Evolutionary conservation across 2,888 invertebrate species (phyloP), one percentile per base, ranked within the genome.

Genomic region (Dasysyrphus tricinctus): DNA sequence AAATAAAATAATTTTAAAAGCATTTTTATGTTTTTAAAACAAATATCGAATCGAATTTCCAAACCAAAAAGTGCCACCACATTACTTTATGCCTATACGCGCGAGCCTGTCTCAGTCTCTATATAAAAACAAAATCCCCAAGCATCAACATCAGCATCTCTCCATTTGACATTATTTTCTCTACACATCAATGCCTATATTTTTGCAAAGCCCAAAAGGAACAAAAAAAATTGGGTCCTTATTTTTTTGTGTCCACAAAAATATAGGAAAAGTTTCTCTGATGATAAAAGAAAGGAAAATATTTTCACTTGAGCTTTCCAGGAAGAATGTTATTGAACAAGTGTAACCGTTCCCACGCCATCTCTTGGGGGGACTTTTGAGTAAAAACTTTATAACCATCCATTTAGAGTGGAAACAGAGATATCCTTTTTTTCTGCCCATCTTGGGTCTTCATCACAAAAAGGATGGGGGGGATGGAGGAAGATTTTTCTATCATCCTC

Each of bases 1-100:
- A n/a, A 14, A 76, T 19, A 34, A 59, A 65, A 63, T 57, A 75
- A 74, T 86, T 81, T 86, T 69, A 81, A 86, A 86, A 86, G 85
- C 85, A 81, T 86, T 86, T 86, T 70, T 81, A 78, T 86, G 85
- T 86, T 86, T 86, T 81, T 37, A 86, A 86, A 86, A 86, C 85
- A 86, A 86, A 86, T 86, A 86, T 86, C 77, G 81, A 86, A 81
- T 86, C 57, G 78, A 81, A 81, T 81, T 86, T 78, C 74, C 49
- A 69, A 81, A 80, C 70, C 69, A 59, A 74, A 72, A 80, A 77
- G 63, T 77, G 56, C 70, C 65, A 78, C 54, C 54, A 56, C 69
- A 24, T 77, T 81, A 74, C 78, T 86, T 77, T 78, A 81, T 63
- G 74, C 63, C 78, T 69, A 24, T 24, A 54, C 54, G 54, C 32